A percentile compares a stretch with the other conserved stretches of the same genome.
These are phyloP conservation scores for Nycticryphes semicollaris DNA, from an alignment of 2,113 vertebrate genomes.

Conservation along the genomic window DNA sequence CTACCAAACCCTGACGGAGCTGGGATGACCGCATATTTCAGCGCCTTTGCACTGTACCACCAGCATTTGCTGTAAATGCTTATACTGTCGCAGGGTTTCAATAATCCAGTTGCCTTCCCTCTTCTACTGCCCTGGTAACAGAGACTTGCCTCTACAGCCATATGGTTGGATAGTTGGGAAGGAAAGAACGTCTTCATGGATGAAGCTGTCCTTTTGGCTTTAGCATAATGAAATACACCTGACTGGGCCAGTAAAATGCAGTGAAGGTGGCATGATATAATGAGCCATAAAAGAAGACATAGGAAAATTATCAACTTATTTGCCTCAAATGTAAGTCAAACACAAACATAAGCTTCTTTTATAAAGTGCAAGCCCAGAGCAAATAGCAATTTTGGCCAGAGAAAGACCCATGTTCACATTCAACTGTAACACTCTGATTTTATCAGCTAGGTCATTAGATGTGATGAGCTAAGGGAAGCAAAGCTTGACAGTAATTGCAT, in stretches of 20 bases:
- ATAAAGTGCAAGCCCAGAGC: neutral
- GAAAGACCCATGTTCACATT: neutral
- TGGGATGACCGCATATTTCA: neutral
- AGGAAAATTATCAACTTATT: neutral
- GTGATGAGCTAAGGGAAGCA: neutral
- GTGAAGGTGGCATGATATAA: neutral
- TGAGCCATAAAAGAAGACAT: neutral
- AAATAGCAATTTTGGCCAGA: neutral
- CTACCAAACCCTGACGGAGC: neutral
- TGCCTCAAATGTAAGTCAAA: neutral
- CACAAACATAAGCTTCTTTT: neutral
- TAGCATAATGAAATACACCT: neutral
- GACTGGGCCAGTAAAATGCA: neutral
- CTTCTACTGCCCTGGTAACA: neutral
- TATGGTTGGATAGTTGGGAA: neutral
- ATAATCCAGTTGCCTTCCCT: neutral
- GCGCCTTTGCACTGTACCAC: neutral
- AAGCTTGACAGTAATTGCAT: neutral
- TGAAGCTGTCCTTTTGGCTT: neutral
- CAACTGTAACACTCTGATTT: neutral
- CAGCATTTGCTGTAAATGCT: neutral
- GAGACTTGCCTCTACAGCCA: neutral
- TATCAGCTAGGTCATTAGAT: neutral
- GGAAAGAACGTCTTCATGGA: rapidly evolving
- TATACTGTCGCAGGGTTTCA: neutral